Evolutionary conservation across 2,797 vertebrate species (phyloP), one percentile per base, ranked within the genome.

Genomic region (Octomys mimax): DNA sequence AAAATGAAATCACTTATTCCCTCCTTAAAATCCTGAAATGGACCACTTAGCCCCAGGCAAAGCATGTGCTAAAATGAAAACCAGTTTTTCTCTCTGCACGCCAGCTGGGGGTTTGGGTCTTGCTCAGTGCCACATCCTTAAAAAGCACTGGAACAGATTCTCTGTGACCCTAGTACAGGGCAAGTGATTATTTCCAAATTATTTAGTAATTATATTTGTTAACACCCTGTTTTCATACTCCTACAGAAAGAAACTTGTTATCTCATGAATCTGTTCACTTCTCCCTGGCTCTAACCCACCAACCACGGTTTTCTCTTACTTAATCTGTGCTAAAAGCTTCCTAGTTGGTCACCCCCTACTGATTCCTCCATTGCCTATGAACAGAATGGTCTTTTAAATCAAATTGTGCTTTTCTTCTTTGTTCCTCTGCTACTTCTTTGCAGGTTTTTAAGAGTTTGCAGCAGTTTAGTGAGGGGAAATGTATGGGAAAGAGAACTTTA

Each of bases 21-120:
- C 91, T 96, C 89, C 62, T 82, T 86, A 82, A 95, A 97, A 71
- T 71, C 91, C 79, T 73, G 49, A 95, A 77, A 80, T 42, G 57
- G 78, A 57, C 52, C 46, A 49, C 28, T n/a, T 2, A 90, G 87
- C 81, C 31, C 61, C 46, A 86, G 82, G 70, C 81, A 91, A 87
- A 94, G 49, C 28, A 70, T 22, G 77, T 18, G 57, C 57, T 82
- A 86, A 85, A 92, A 82, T 31, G 19, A 86, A 96, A 93, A 64
- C 73, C n/a, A 33, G 8, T 66, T 95, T 90, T 92, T 82, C 59
- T 73, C 14, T 89, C 71, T 94, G 61, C 57, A 62, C 1, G 3
- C 57, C 66, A 91, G 66, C 24, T 83, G 82, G 61, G 61, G 31
- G 14, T 8, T 95, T 92, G 59, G 52, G 62, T 90, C 79, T 96